phyloP scores from a whole-genome alignment of 2,888 invertebrate species.

The Callyntrura sp. region DNA sequence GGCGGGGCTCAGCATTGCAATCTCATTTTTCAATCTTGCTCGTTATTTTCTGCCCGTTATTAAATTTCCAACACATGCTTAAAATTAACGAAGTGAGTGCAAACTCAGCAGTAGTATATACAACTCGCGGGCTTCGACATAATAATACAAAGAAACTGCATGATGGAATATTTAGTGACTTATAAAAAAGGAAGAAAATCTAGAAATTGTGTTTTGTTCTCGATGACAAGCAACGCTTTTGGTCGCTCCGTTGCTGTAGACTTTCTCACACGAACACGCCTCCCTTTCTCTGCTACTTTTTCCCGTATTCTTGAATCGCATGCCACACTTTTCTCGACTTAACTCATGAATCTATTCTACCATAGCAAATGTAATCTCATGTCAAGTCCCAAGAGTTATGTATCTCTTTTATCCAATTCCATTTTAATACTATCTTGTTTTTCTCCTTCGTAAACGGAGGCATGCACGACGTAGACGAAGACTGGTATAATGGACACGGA shows the following conservation, averaged over 20 bases:
- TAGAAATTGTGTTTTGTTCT: slow-evolving; percentile 26
- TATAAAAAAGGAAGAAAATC: slow-evolving; percentile 17
- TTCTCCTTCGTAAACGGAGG: slow-evolving; percentile 12
- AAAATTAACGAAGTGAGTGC: slow-evolving; percentile 60
- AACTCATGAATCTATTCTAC: slow-evolving; percentile 58
- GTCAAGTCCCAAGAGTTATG: slow-evolving; percentile 76
- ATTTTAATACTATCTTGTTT: slow-evolving; percentile 67
- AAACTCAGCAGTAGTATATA: slow-evolving; percentile 30
- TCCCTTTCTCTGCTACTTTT: not conserved
- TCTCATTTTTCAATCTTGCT: slow-evolving; percentile 66
- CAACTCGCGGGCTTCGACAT: slow-evolving; percentile 5
- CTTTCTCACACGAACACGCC: slow-evolving; percentile 1
- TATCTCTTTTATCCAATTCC: slow-evolving; percentile 70
- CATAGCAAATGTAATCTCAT: slow-evolving; percentile 72
- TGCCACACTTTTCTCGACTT: slow-evolving; percentile 25
- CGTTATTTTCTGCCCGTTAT: slow-evolving; percentile 49
- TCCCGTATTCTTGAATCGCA: slow-evolving; percentile 1
- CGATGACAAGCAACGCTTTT: slow-evolving; percentile 18
- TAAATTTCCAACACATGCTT: slow-evolving; percentile 64
- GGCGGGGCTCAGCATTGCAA: slow-evolving; percentile 14
- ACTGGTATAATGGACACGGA: slow-evolving; percentile 68
- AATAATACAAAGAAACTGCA: slow-evolving; percentile 38
- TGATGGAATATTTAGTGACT: slow-evolving; percentile 46
- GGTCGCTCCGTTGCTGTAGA: not conserved
- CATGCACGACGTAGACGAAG: slow-evolving; percentile 17